phyloP scores from a whole-genome alignment of 2,888 invertebrate genomes.

The Panzeria rudis region DNA sequence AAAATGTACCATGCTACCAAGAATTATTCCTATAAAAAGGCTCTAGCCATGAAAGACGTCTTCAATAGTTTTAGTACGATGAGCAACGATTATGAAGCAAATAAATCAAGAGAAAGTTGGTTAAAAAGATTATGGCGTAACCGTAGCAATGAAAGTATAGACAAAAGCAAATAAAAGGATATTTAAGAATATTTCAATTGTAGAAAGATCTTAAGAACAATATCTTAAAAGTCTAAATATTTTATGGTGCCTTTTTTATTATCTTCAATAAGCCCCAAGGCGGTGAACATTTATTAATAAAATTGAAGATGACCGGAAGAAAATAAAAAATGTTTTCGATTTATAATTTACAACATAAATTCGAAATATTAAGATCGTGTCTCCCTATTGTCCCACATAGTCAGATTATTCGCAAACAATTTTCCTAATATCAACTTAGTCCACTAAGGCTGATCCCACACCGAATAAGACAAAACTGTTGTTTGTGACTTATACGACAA shows the following conservation, averaged over 20 bases:
- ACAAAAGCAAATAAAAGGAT: constrained; percentile 31
- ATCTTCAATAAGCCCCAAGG: not conserved
- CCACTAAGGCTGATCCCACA: too few species aligned
- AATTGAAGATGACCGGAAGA: not conserved
- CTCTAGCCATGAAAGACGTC: constrained; percentile 82
- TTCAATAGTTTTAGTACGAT: constrained; percentile 74
- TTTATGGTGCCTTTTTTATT: constrained; percentile 34
- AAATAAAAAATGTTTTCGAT: not conserved
- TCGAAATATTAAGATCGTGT: not conserved
- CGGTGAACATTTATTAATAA: not conserved
- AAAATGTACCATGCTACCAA: constrained; percentile 89
- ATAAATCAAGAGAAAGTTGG: constrained; percentile 79
- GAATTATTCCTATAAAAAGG: constrained; percentile 84
- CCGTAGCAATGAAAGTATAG: constrained; percentile 63
- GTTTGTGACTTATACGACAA: too few species aligned
- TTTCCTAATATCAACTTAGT: not conserved
- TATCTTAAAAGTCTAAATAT: not conserved
- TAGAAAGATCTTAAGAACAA: not conserved
- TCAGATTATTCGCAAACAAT: not conserved
- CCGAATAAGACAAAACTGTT: too few species aligned
- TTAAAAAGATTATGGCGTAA: constrained; percentile 73
- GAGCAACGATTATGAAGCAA: constrained; percentile 79
- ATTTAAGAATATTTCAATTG: not conserved
- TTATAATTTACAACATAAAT: not conserved
- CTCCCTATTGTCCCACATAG: too few species aligned